phyloP scores from a whole-genome alignment of 2,888 invertebrate species.

The Synergus umbraculus region DNA sequence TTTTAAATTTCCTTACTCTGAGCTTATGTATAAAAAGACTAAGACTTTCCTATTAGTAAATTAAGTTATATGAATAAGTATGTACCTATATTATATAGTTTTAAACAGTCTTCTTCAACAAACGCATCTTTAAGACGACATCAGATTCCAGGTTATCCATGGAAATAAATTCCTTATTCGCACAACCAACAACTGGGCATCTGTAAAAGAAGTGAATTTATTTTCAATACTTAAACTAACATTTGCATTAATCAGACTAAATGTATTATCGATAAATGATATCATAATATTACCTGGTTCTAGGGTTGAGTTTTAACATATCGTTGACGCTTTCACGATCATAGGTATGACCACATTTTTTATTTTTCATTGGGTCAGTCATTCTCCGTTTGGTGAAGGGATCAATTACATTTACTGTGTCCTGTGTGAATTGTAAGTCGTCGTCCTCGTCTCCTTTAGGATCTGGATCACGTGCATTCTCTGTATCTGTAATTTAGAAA shows the following conservation, averaged over 20 bases:
- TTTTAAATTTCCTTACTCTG: background rate
- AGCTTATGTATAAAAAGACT: background rate
- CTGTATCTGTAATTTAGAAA: background rate
- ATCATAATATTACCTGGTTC: slow-evolving; percentile 62
- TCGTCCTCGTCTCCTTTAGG: slow-evolving; percentile 54
- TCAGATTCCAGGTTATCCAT: slow-evolving; percentile 7
- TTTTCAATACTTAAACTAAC: background rate
- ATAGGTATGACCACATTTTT: slow-evolving; percentile 70
- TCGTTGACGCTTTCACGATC: slow-evolving; percentile 64
- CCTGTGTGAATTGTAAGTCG: slow-evolving; percentile 64
- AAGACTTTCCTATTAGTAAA: background rate
- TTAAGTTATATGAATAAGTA: background rate
- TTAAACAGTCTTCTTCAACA: slow-evolving; percentile 26
- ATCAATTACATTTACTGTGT: slow-evolving; percentile 68
- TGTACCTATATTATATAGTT: background rate
- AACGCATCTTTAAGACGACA: slow-evolving; percentile 22
- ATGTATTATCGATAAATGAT: slow-evolving; percentile 7
- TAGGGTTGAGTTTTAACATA: slow-evolving; percentile 63
- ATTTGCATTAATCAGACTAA: background rate
- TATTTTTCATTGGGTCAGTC: slow-evolving; percentile 70
- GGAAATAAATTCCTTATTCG: slow-evolving; percentile 61
- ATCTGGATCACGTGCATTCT: background rate
- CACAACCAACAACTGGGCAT: slow-evolving; percentile 72
- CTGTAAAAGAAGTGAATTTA: slow-evolving; percentile 57
- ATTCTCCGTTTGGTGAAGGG: slow-evolving; percentile 72